Percentiles rank a stretch among this genome's conserved stretches.
These are phyloP conservation scores for Lampropteryx suffumata DNA, from an alignment of 2,888 invertebrate species.

Conservation along the genomic window DNA sequence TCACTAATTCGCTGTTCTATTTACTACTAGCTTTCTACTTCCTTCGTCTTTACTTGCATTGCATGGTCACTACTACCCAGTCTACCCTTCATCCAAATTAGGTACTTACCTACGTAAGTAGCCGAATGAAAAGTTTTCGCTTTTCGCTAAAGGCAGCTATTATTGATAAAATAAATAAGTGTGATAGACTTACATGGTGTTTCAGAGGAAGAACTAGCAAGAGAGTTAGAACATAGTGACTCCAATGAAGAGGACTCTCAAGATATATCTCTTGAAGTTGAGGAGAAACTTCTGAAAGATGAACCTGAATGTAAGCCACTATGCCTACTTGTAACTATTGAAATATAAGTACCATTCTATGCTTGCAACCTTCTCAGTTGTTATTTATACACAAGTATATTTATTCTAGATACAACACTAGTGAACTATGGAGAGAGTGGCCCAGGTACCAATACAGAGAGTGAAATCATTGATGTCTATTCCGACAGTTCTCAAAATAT, in stretches of 20 bases:
- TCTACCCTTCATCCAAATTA: too few species aligned
- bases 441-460: slow-evolving; percentile 51
- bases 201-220: slow-evolving; percentile 74
- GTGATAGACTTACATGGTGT: not conserved
- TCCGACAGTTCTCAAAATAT: slow-evolving; percentile 66
- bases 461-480: slow-evolving; percentile 62
- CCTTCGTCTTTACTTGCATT: too few species aligned
- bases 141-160: too few species aligned
- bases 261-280: slow-evolving; percentile 75
- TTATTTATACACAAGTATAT: not conserved
- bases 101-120: too few species aligned
- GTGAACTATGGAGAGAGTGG: slow-evolving; percentile 69
- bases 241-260: slow-evolving; percentile 76
- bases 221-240: slow-evolving; percentile 76
- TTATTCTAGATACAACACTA: slow-evolving; percentile 66
- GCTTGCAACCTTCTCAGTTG: too few species aligned
- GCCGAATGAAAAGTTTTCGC: too few species aligned
- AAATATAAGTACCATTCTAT: too few species aligned
- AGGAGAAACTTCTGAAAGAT: slow-evolving; percentile 76
- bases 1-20: too few species aligned
- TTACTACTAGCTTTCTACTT: too few species aligned
- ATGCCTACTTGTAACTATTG: not conserved
- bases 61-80: too few species aligned
- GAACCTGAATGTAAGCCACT: slow-evolving; percentile 70
- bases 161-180: too few species aligned